These are phyloP conservation scores for Trichonephila clavata DNA, from an alignment of 1,140 invertebrate genomes.

Conservation along the genomic window DNA sequence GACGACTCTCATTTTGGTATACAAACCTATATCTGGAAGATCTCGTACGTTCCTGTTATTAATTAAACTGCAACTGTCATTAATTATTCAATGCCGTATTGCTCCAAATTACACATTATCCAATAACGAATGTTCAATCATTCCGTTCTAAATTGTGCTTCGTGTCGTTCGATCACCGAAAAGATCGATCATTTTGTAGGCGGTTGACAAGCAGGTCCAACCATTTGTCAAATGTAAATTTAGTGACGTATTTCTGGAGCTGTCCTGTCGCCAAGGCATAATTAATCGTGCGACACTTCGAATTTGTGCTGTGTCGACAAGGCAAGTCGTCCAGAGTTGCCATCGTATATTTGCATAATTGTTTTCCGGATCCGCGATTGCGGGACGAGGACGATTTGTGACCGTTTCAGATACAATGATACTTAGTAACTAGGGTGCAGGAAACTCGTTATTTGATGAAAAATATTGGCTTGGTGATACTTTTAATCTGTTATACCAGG, in stretches of 20 bases:
- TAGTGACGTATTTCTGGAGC: neutral
- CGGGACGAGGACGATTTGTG: neutral
- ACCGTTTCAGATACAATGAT: neutral
- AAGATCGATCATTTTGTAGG: conserved; percentile 17
- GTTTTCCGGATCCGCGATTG: neutral
- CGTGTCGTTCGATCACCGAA: neutral
- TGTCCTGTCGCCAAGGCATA: neutral
- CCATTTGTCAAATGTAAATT: conserved; percentile 25
- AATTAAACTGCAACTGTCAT: neutral
- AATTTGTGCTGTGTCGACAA: neutral
- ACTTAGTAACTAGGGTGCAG: neutral
- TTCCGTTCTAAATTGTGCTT: neutral
- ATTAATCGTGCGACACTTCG: conserved; percentile 3
- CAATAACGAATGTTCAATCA: neutral
- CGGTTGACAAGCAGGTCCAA: neutral
- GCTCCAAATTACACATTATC: neutral
- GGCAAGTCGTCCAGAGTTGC: neutral
- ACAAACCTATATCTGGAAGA: neutral
- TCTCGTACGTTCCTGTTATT: neutral
- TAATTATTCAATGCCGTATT: neutral
- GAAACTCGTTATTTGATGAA: neutral
- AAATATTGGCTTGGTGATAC: neutral
- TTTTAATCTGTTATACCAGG: no score
- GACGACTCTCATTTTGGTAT: neutral
- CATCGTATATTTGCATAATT: conserved; percentile 12